Conservation (phyloP, 2,888 invertebrate species). For the Digitonthophagus gazella region DNA sequence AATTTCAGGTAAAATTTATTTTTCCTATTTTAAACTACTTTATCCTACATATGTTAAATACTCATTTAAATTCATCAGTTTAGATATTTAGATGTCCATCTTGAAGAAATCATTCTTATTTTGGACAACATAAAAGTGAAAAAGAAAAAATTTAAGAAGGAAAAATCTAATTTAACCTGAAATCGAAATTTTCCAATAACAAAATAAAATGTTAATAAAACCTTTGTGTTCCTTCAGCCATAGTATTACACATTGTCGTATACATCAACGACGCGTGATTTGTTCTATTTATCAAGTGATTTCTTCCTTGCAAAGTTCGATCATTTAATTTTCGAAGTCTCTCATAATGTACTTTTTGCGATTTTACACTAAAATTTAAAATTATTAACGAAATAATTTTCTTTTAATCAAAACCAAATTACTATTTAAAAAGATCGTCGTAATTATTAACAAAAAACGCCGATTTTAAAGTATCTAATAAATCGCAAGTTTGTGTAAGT, state of each 20-base stretch:
- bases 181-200: no score
- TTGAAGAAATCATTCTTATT: conserved; percentile 53
- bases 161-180: no score
- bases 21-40: no score
- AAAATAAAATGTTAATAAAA: no score
- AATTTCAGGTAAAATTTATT: no score
- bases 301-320: conserved; percentile 37
- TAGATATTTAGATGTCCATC: no score
- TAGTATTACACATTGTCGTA: conserved; percentile 39
- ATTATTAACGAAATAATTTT: neutral
- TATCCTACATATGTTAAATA: no score
- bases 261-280: conserved; percentile 40
- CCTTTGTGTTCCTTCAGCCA: no score
- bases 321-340: no score
- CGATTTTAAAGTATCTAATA: conserved; percentile 17
- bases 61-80: no score
- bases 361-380: conserved; percentile 36
- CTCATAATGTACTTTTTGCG: conserved; percentile 38
- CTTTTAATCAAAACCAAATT: conserved; percentile 9
- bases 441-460: conserved; percentile 15
- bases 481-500: neutral
- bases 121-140: no score
- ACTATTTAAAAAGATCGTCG: conserved; percentile 8
- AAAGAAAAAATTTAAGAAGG: no score
- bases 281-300: conserved; percentile 39